Base-by-base conservation (phyloP, 2,888 invertebrate genomes). In the Aspidapion aeneum region DNA sequence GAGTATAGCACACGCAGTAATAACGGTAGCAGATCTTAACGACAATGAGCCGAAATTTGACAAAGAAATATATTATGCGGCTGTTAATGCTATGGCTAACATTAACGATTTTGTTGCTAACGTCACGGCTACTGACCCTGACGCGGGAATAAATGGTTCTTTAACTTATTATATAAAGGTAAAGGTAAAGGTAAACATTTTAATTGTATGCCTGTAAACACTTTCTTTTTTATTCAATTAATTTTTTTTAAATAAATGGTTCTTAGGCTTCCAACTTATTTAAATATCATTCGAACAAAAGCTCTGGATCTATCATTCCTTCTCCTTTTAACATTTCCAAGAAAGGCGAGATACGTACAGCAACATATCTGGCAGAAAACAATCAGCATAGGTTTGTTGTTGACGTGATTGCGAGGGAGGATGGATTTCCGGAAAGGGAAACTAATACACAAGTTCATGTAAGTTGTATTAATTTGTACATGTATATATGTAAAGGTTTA, bases 351-450 rank as follows among this genome's bases (percentile, higher is more conserved):
- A 79, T 93, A 21, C 84, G 85, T 64, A 94, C 94, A 0, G 90
- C 93, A 0, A 86, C 89, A 22, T 90, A 90, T 73, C 90, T 95
- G 87, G 89, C 92, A 0, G 94, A 95, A 75, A 95, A 94, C 78
- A 92, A 92, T 74, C 93, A 94, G 72, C 93, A 94, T 74, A 82
- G 93, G 56, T 96, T 96, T 75, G 87, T 92, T 63, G 82, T 95
- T 59, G 91, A 93, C 73, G 86, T 95, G 55, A 86, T 93, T 9
- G 95, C 94, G 0, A 89, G 90, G 65, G 95, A 96, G 77, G 81
- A 86, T 1, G 90, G 92, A 1, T 85, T 87, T 16, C 94, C 95
- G 0, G 89, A 90, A 73, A 80, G 93, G 65, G 89, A 89, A 71
- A 90, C 92, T 1, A 86, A 85, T 58, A 84, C 93, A 0, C 88